Conservation (phyloP, 2,113 vertebrate species). For the Nothobranchius kuhntae region DNA sequence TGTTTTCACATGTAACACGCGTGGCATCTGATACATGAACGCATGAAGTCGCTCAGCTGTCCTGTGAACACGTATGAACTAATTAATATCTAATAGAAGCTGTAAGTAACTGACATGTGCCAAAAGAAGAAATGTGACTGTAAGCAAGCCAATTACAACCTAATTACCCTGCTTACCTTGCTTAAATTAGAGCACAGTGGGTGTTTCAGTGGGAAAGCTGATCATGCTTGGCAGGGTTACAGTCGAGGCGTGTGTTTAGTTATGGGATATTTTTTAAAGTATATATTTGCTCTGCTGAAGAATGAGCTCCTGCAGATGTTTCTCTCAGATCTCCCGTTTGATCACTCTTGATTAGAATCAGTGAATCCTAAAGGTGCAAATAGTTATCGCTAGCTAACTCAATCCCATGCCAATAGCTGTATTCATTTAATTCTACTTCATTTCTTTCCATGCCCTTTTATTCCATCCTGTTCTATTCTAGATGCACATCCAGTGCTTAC, state of each 20-base stretch:
- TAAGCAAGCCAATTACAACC: slow-evolving; percentile 65
- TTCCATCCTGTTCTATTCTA: no score
- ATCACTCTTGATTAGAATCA: not conserved
- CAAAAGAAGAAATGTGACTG: slow-evolving; percentile 56
- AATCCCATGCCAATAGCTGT: no score
- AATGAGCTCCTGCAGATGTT: slow-evolving; percentile 12
- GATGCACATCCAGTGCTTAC: no score
- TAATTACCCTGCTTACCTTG: slow-evolving; percentile 69
- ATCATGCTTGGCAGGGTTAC: slow-evolving; percentile 54
- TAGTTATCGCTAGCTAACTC: no score
- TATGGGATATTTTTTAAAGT: slow-evolving; percentile 30
- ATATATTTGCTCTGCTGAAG: slow-evolving; percentile 5
- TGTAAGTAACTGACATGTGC: slow-evolving; percentile 49
- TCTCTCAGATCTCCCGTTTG: not conserved
- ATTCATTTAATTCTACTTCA: no score
- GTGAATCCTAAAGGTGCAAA: not conserved
- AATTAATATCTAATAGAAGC: slow-evolving; percentile 47
- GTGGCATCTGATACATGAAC: not conserved
- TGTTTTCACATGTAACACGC: not conserved
- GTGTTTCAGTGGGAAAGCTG: slow-evolving; percentile 38
- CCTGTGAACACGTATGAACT: slow-evolving; percentile 17
- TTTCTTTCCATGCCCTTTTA: no score
- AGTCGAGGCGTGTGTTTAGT: slow-evolving; percentile 47
- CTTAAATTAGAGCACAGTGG: slow-evolving; percentile 55
- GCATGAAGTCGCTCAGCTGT: slow-evolving; percentile 5